Base-by-base conservation (phyloP, 2,888 invertebrate genomes). In the Liopterus haemorrhoidalis region DNA sequence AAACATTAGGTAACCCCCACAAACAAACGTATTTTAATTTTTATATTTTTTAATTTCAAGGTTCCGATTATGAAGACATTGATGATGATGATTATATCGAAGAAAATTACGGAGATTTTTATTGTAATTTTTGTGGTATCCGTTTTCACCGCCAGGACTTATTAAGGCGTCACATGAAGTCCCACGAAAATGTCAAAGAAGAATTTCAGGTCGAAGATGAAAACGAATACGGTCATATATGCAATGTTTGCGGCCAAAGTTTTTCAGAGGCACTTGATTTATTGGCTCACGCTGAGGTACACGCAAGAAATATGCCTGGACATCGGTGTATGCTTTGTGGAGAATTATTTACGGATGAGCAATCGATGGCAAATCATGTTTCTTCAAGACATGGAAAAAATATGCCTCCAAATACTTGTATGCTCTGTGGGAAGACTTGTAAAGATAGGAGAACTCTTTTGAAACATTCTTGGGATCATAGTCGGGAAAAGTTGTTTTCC, bases 71-170 rank as follows among this genome's bases (percentile, higher is more conserved):
- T 12, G 72, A 70, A 27, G 70, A 68, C 22, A 70, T 71, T 30
- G 72, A 72, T 28, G 73, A 73, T 33, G 74, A 74, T 28, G 69
- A 70, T 46, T 76, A 76, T 3, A 75, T 77, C 4, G 73, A 73
- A 16, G 78, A 78, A 9, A 72, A 73, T 31, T 78, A 76, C 55
- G 78, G 78, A 0, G 74, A 76, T 41, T 74, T 70, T 49, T 73
- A 73, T 47, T 88, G 88, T 59, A 77, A 79, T 50, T 81, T 82
- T 48, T 89, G 88, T 59, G 87, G 85, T 35, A 79, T 85, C 54
- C 81, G 83, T 2, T 88, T 87, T 68, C 84, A 85, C 60, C 73
- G 87, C 11, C 76, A 82, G 27, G 87, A 88, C 63, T 70, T 85
- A 55, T 68, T 88, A 44, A 74, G 81, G 41, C 71, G 85, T 8